A percentile compares a stretch with the other conserved stretches of the same genome.
phyloP scores from a whole-genome alignment of 2,888 invertebrate species.

The Ceraclea dissimilis region DNA sequence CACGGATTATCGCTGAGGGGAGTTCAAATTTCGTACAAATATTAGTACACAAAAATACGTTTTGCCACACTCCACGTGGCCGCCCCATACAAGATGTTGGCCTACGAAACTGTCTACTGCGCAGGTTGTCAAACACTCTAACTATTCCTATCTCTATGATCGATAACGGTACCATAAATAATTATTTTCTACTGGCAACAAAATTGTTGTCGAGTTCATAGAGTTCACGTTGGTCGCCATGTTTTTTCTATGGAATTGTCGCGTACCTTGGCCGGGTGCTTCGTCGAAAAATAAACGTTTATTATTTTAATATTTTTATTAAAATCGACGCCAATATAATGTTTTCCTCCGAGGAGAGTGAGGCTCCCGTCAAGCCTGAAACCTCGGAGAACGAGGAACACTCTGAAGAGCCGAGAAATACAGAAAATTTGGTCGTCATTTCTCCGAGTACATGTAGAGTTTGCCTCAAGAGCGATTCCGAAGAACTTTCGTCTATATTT shows the following conservation, averaged over 20 bases:
- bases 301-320: not conserved
- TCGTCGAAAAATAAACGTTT: constrained; percentile 1
- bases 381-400: not conserved
- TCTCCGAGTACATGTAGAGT: constrained; percentile 12
- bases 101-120: no score
- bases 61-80: no score
- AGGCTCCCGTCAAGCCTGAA: not conserved
- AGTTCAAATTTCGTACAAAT: no score
- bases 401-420: not conserved
- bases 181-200: no score
- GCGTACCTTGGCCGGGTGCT: constrained; percentile 14
- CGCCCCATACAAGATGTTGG: no score
- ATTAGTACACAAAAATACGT: no score
- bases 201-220: not conserved
- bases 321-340: not conserved
- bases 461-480: constrained; percentile 12
- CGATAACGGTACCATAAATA: no score
- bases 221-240: constrained; percentile 5
- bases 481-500: constrained; percentile 12
- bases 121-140: no score
- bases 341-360: not conserved
- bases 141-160: no score
- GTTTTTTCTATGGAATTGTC: constrained; percentile 8
- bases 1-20: no score
- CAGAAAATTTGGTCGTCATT: constrained; percentile 9